These are phyloP conservation scores for Rissa tridactyla DNA, from an alignment of 2,113 vertebrate genomes.

Conservation along the genomic window DNA sequence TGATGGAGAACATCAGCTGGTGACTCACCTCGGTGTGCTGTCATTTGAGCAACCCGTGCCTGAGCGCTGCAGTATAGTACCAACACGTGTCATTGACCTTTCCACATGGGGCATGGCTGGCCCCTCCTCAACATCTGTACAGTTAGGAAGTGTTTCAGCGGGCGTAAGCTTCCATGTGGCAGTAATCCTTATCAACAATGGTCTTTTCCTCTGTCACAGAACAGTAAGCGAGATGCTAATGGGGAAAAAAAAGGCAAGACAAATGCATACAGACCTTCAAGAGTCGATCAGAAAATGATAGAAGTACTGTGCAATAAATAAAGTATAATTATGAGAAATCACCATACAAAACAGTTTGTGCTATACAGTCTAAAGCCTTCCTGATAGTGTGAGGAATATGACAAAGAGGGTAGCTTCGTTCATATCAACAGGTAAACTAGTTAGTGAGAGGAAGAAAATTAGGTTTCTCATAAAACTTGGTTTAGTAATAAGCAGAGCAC, in stretches of 20 bases:
- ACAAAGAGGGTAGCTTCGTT: not conserved
- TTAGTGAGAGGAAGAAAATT: not conserved
- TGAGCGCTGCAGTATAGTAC: not conserved
- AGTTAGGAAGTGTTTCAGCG: not conserved
- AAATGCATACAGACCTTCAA: not conserved
- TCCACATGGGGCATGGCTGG: not conserved
- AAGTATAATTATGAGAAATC: not conserved
- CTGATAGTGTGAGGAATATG: not conserved
- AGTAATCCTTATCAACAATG: not conserved
- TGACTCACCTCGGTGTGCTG: not conserved
- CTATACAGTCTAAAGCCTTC: not conserved
- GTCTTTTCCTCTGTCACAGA: not conserved
- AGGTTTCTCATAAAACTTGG: not conserved
- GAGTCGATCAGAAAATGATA: not conserved
- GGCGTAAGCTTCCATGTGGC: accelerated
- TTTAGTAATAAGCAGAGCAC: not conserved
- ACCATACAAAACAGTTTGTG: not conserved
- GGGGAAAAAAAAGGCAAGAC: not conserved
- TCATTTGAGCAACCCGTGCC: not conserved
- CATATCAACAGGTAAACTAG: not conserved
- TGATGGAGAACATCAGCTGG: not conserved
- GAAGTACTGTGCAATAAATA: not conserved
- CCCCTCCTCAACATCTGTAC: not conserved
- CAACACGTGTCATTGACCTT: not conserved
- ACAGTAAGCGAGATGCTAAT: not conserved